phyloP scores from a whole-genome alignment of 35 echinoderm and acorn worm genomes.

The Anneissia japonica region DNA sequence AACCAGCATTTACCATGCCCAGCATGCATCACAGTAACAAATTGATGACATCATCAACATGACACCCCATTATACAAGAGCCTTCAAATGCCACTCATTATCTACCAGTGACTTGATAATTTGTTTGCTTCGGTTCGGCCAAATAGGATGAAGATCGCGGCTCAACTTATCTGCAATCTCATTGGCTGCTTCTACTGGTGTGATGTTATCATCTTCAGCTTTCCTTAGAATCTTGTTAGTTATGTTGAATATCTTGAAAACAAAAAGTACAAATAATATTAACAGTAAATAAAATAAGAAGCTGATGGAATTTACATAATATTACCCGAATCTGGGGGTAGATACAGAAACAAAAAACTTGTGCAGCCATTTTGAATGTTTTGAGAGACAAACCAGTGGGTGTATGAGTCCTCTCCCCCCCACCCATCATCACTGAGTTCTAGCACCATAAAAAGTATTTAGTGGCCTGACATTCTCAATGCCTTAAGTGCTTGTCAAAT shows the following conservation, averaged over 20 bases:
- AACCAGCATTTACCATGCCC: too few species aligned
- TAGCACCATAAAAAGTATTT: too few species aligned
- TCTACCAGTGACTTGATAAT: constrained; percentile 66
- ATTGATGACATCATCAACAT: too few species aligned
- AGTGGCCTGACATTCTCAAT: too few species aligned
- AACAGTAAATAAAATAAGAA: background rate
- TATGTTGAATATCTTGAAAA: constrained; percentile 63
- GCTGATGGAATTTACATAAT: background rate
- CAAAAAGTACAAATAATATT: background rate
- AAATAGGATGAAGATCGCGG: constrained; percentile 51
- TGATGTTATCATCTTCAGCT: constrained; percentile 63
- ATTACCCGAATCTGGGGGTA: background rate
- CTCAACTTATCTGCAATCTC: constrained; percentile 71
- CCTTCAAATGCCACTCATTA: constrained; percentile 49
- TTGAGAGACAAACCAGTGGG: too few species aligned
- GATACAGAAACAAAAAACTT: background rate
- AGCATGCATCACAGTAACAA: too few species aligned
- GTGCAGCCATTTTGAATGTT: background rate
- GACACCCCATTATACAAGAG: too few species aligned
- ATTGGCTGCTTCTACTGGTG: constrained; percentile 69
- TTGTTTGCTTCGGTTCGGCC: constrained; percentile 61
- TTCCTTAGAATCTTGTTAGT: constrained; percentile 65
- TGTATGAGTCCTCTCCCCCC: too few species aligned
- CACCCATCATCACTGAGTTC: too few species aligned
- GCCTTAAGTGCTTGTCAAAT: too few species aligned